Conservation (phyloP, 2,888 invertebrate species). For the Schizaphis graminum region DNA sequence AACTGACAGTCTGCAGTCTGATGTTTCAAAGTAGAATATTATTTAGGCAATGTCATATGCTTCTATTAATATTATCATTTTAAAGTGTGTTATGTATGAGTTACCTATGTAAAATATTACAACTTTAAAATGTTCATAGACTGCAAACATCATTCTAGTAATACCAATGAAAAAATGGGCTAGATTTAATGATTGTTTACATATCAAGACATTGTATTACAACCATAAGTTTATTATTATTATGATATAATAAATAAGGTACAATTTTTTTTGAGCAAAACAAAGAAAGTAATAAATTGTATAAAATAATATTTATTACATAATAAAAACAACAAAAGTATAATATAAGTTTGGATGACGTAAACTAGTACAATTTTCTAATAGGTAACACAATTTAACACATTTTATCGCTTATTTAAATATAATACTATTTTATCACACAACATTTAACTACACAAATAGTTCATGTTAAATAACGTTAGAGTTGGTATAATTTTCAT, state of each 20-base stretch:
- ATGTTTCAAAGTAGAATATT: no score
- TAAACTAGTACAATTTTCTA: neutral
- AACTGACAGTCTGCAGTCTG: no score
- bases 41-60: no score
- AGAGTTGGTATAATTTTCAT: neutral
- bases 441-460: neutral
- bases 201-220: neutral
- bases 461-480: neutral
- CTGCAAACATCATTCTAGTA: neutral
- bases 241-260: neutral
- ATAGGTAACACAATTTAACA: neutral
- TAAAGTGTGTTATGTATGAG: no score
- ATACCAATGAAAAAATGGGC: neutral
- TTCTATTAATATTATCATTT: no score
- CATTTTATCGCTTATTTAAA: neutral
- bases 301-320: neutral
- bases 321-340: neutral
- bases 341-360: neutral
- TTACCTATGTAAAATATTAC: no score
- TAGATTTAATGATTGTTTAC: neutral
- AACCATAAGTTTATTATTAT: neutral
- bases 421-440: neutral
- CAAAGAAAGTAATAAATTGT: neutral
- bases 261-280: constrained; percentile 30
- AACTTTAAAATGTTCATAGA: neutral